Percentiles rank a stretch among this genome's conserved stretches.
Evolutionary conservation across 2,113 vertebrate genomes (phyloP).

Genomic region (Coptodon bakossiorum): DNA sequence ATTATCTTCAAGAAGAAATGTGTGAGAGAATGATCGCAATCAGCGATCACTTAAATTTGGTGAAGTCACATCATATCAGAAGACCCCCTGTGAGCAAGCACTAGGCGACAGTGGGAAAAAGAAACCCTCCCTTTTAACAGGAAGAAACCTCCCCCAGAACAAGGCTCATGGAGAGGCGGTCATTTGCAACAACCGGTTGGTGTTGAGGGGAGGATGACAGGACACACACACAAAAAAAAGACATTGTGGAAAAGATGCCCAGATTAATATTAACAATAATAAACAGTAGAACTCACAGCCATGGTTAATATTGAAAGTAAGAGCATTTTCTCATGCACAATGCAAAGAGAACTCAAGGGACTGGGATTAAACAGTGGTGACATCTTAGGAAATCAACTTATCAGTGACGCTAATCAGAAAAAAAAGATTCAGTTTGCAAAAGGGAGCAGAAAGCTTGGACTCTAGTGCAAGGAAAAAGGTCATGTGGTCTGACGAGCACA

Average conservation of each 20-base stretch:
- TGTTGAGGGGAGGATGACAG: neutral
- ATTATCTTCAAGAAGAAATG: neutral
- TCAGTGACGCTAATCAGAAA: neutral
- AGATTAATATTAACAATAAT: neutral
- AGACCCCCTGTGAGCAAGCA: neutral
- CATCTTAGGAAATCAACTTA: neutral
- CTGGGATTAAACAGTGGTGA: neutral
- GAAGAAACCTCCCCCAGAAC: neutral
- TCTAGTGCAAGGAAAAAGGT: neutral
- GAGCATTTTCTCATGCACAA: neutral
- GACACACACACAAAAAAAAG: neutral
- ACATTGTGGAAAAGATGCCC: neutral
- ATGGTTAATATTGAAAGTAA: neutral
- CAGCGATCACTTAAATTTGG: neutral
- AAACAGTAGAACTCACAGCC: neutral
- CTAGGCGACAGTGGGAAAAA: neutral
- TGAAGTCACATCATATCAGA: neutral
- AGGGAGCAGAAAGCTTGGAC: neutral
- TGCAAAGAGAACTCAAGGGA: neutral
- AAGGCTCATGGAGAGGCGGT: neutral
- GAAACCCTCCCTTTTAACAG: neutral
- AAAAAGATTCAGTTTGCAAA: neutral
- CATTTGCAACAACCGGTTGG: neutral
- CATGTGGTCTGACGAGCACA: neutral
- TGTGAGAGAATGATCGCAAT: neutral